Evolutionary conservation across 2,888 invertebrate genomes (phyloP).

Genomic region (Apamea crenata): DNA sequence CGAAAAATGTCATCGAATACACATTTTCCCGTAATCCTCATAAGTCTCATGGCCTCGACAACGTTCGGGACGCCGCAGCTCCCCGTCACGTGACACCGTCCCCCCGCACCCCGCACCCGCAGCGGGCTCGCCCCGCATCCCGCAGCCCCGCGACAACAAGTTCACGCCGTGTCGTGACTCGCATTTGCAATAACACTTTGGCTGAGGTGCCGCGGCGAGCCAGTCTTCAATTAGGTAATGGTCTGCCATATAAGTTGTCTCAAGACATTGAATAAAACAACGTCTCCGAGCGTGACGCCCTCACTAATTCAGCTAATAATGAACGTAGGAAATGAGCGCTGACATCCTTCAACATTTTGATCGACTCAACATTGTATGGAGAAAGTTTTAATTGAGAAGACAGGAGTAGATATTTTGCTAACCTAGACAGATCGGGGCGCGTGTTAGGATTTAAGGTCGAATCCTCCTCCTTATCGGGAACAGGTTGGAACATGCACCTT

Average conservation of each 20-base stretch:
- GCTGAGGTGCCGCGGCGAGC: conserved; percentile 73
- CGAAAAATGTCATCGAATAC: conserved; percentile 91
- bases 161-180: conserved; percentile 84
- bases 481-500: conserved; percentile 85
- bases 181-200: conserved; percentile 81
- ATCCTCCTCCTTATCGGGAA: conserved; percentile 85
- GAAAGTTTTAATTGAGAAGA: conserved; percentile 84
- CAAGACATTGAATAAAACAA: conserved; percentile 72
- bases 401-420: conserved; percentile 74
- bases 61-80: conserved; percentile 76
- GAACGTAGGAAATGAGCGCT: conserved; percentile 44
- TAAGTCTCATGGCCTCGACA: conserved; percentile 88
- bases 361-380: conserved; percentile 61
- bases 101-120: conserved; percentile 54
- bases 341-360: conserved; percentile 42
- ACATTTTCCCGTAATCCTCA: conserved; percentile 90
- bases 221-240: conserved; percentile 80
- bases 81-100: conserved; percentile 75
- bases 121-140: conserved; percentile 18
- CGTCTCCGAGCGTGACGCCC: conserved; percentile 55
- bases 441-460: conserved; percentile 85
- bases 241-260: conserved; percentile 75
- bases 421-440: conserved; percentile 72
- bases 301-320: conserved; percentile 63
- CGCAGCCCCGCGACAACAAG: conserved; percentile 75